Conservation (phyloP, 2,888 invertebrate genomes). For the Melanostoma mellinum region DNA sequence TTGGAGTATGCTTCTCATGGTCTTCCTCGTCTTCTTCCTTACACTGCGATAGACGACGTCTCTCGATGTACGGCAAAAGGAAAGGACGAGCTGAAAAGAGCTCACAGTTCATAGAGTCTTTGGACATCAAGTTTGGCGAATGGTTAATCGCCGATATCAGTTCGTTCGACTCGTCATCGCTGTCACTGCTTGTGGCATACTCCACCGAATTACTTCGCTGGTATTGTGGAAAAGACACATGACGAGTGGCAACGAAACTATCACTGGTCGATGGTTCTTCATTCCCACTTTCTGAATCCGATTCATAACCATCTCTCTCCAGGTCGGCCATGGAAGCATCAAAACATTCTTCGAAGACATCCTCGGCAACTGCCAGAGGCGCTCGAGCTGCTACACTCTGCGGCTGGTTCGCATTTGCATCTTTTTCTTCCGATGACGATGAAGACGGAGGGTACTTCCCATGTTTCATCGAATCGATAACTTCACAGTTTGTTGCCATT, state of each 20-base stretch:
- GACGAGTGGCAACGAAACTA: background rate
- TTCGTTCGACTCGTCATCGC: constrained; percentile 74
- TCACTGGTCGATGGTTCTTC: constrained; percentile 74
- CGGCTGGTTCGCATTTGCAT: background rate
- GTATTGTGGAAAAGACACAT: constrained; percentile 74
- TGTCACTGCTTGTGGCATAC: constrained; percentile 77
- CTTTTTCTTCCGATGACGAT: constrained; percentile 73
- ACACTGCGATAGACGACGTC: constrained; percentile 90
- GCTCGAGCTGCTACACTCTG: background rate
- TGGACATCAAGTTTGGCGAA: constrained; percentile 74
- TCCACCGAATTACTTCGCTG: constrained; percentile 75
- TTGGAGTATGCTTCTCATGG: constrained; percentile 76
- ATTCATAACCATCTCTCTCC: constrained; percentile 80
- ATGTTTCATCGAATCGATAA: constrained; percentile 73
- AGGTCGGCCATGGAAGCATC: constrained; percentile 81
- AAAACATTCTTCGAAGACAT: constrained; percentile 80
- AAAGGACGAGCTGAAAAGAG: constrained; percentile 78
- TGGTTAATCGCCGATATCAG: constrained; percentile 74
- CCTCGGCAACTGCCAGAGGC: constrained; percentile 74
- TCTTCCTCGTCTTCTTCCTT: constrained; percentile 93
- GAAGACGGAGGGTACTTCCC: constrained; percentile 34
- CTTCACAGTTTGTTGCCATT: constrained; percentile 80
- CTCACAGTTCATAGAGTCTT: constrained; percentile 75
- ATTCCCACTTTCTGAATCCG: constrained; percentile 78
- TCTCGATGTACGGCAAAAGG: constrained; percentile 84